These are phyloP conservation scores for Mnemiopsis leidyi DNA, from an alignment of 37 sponge, comb jelly and placozoan genomes.

Conservation along the genomic window DNA sequence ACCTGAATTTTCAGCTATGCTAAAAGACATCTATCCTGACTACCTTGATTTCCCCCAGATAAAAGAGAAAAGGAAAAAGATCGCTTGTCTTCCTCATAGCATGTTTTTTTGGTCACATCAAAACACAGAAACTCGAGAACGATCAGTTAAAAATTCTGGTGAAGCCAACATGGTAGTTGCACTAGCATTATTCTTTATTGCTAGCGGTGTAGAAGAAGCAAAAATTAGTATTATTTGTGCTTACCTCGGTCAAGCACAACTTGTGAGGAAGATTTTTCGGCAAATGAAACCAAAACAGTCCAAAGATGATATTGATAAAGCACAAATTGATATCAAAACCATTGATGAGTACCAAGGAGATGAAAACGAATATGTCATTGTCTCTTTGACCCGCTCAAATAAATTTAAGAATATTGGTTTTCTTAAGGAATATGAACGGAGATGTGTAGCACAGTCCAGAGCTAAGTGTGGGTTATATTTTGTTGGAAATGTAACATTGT, in stretches of 20 bases:
- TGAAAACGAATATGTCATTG: conserved; percentile 82
- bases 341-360: conserved; percentile 96
- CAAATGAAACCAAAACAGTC: not conserved
- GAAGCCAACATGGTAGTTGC: conserved; percentile 78
- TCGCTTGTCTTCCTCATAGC: conserved; percentile 68
- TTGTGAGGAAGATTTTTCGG: not conserved
- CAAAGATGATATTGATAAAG: not conserved
- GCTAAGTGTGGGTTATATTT: conserved; percentile 84
- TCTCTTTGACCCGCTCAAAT: conserved; percentile 85
- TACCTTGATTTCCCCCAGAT: not conserved
- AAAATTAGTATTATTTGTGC: conserved; percentile 84
- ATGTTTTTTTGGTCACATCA: conserved; percentile 76
- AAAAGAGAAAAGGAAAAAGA: not conserved
- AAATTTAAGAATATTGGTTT: conserved; percentile 79
- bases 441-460: conserved; percentile 90
- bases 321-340: conserved; percentile 73
- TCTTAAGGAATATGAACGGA: conserved; percentile 73
- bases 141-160: conserved; percentile 66
- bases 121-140: conserved; percentile 63
- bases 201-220: conserved; percentile 72
- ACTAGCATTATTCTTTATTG: conserved; percentile 75
- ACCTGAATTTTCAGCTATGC: conserved; percentile 78
- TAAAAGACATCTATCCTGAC: conserved; percentile 74
- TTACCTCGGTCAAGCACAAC: conserved; percentile 78
- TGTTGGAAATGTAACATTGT: conserved; percentile 77